Base-by-base conservation (phyloP, 2,797 vertebrate species). In the Nannoperca obscura region DNA sequence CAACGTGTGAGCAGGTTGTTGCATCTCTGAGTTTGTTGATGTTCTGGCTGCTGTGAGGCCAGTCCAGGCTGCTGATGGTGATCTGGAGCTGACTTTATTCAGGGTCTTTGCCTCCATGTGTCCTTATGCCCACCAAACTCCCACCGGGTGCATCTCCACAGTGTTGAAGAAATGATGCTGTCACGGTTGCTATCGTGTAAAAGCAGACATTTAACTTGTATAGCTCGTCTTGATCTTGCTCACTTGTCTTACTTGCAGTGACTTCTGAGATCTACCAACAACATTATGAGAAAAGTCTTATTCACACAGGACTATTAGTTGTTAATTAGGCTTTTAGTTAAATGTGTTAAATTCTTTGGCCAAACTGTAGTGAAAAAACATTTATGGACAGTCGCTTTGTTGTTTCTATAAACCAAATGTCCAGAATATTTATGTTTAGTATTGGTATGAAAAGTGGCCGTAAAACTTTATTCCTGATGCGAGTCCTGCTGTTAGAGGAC, bases 121-220 rank as follows among this genome's bases (percentile, higher is more conserved):
- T 85, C 75, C 72, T 47, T 52, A 55, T 17, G 40, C 53, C 27
- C 9, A 84, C 52, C 66, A 61, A 54, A 49, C 66, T 30, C 24
- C 53, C 17, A 9, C 22, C 2, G 69, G 85, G 60, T 86, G 82
- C 86, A 90, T 86, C 86, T 91, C 90, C 86, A 86, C 82, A 86
- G 84, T 34, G 60, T 70, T 53, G 15, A 32, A 61, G 47, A 17
- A 50, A 52, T 11, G 11, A 58, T 10, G 44, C 17, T 49, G 5
- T 49, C 0, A 38, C 49, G 50, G 17, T 50, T 62, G 27, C 49
- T 72, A 52, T 49, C 54, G 15, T 81, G 61, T 30, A 66, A 66
- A 86, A 81, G 63, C 34, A 74, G 64, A 66, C 20, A 27, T 67
- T 79, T 60, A 20, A 69, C 40, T 30, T 42, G 2, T 52, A 7